Base-by-base conservation (phyloP, 2,797 vertebrate species). In the Amphiprion clarkii region DNA sequence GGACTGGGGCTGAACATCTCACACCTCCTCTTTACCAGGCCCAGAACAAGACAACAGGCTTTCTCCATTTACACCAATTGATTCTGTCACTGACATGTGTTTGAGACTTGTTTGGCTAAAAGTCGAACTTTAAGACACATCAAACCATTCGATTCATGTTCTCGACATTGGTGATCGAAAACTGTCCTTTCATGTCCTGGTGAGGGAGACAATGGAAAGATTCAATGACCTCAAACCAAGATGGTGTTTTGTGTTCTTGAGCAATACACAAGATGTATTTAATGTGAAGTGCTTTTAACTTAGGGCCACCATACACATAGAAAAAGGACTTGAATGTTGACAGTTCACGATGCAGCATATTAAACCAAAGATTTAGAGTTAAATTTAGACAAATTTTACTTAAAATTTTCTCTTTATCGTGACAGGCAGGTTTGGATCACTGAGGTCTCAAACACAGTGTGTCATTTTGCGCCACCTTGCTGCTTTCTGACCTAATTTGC, bases 61-160 rank as follows among this genome's bases (percentile, higher is more conserved):
- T 95, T 94, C 80, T 95, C 94, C 94, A 95, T 95, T 96, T 94
- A 88, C 89, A 87, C 88, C 74, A 86, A 94, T 94, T 91, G 93
- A 95, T 95, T 94, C 92, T 88, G 82, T 87, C 87, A 62, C 60
- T 48, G 87, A 94, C 90, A 93, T 83, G 84, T 93, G 92, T 95
- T 91, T 86, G 75, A 82, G 73, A 79, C 88, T 87, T 92, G 93
- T 92, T 91, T 90, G 84, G 89, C 88, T 88, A 91, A 93, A 94
- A 91, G 90, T 92, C 86, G 67, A 89, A 83, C 68, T 93, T 89
- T 89, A 82, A 78, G 82, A 90, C 87, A 91, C 85, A 62, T 78
- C 66, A 74, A 81, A 87, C 57, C 74, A 72, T 91, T 90, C 81
- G 79, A 69, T 86, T 87, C 79, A 82, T 90, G 92, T 86, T 91